Percentiles rank a stretch among this genome's conserved stretches.
Conservation (phyloP, 2,113 vertebrate species). For the Smithornis capensis region DNA sequence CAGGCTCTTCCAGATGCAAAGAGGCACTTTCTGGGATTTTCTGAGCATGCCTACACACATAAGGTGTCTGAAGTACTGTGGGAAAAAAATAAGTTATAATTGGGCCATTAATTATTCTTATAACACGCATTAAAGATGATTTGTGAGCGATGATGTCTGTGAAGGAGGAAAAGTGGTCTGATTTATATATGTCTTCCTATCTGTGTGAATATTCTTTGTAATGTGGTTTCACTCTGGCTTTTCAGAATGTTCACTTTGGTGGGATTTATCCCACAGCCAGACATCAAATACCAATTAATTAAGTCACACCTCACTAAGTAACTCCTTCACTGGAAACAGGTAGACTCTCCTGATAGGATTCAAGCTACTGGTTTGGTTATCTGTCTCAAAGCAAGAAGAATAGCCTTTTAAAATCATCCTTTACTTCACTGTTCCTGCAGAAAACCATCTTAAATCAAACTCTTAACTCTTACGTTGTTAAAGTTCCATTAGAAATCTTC, state of each 20-base stretch:
- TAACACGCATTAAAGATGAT: background rate
- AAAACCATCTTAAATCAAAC: background rate
- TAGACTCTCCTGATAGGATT: background rate
- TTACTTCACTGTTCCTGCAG: background rate
- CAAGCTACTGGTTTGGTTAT: background rate
- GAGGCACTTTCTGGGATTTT: background rate
- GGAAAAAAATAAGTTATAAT: background rate
- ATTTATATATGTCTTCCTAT: background rate
- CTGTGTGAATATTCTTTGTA: background rate
- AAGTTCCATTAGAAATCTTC: background rate
- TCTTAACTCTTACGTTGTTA: background rate
- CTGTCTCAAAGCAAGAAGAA: background rate
- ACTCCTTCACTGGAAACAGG: background rate
- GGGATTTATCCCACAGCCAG: background rate
- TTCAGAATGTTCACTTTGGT: background rate
- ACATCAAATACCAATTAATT: background rate
- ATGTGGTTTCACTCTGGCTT: background rate
- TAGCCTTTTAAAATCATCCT: background rate
- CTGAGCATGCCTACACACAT: background rate
- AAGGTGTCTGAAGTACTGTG: background rate
- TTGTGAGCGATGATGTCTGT: background rate
- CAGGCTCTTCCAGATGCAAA: background rate
- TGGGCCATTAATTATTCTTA: constrained; percentile 4
- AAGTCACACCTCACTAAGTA: background rate
- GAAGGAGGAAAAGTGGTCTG: background rate